phyloP scores from a whole-genome alignment of 2,113 vertebrate species.

The Cyanistes caeruleus region DNA sequence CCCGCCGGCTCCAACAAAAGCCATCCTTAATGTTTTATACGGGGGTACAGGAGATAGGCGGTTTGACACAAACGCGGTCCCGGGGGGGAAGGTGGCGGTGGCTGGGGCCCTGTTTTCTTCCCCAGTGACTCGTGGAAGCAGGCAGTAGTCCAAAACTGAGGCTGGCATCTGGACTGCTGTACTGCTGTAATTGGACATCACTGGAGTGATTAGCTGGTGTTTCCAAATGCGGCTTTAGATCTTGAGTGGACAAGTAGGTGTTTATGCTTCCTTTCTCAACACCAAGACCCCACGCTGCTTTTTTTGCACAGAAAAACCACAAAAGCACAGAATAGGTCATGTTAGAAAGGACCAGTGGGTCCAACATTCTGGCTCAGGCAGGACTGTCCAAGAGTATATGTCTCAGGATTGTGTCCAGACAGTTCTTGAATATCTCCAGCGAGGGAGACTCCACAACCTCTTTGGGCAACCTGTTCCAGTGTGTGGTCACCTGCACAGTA shows the following conservation, averaged over 20 bases:
- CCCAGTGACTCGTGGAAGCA: not conserved
- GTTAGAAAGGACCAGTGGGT: not conserved
- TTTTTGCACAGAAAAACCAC: not conserved
- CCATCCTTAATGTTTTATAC: not conserved
- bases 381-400: not conserved
- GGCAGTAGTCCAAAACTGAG: too few species aligned
- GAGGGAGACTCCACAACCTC: not conserved
- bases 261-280: not conserved
- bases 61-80: not conserved
- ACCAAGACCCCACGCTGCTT: not conserved
- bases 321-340: not conserved
- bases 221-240: not conserved
- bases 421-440: not conserved
- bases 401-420: not conserved
- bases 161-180: not conserved
- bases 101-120: too few species aligned
- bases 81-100: not conserved
- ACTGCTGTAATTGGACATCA: accelerated
- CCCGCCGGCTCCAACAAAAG: not conserved
- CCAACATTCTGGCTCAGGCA: not conserved
- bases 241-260: not conserved
- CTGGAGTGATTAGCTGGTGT: accelerated
- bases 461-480: not conserved
- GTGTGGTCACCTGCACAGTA: not conserved
- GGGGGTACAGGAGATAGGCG: not conserved